A percentile compares a stretch with the other conserved stretches of the same genome.
Evolutionary conservation across 2,113 vertebrate species (phyloP).

Genomic region (Callithrix jacchus): DNA sequence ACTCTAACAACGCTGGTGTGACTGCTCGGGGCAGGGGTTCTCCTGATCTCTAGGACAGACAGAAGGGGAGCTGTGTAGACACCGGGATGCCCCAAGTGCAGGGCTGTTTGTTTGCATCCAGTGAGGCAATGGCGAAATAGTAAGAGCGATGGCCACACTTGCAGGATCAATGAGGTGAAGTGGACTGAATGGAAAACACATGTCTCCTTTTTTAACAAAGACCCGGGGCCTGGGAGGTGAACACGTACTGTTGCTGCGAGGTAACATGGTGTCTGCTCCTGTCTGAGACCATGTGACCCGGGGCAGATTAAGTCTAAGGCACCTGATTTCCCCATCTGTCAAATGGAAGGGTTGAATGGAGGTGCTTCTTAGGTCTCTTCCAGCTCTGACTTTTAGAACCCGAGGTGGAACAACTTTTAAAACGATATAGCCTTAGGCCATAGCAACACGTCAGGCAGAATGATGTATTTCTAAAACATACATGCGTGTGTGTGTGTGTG

Average conservation of each 20-base stretch:
- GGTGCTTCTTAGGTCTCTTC: not conserved
- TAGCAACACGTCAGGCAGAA: not conserved
- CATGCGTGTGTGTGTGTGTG: too few species aligned
- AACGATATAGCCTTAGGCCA: not conserved
- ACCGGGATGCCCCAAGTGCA: not conserved
- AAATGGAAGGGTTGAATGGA: constrained; percentile 11
- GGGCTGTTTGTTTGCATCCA: not conserved
- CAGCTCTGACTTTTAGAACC: not conserved
- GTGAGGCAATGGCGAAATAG: not conserved
- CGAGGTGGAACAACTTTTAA: not conserved
- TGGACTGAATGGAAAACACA: constrained; percentile 91
- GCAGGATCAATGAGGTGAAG: constrained; percentile 89
- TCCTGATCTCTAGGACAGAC: not conserved
- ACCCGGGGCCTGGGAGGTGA: constrained; percentile 79
- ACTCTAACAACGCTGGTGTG: not conserved
- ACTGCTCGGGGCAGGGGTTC: not conserved
- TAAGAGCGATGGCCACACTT: not conserved
- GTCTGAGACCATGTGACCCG: not conserved
- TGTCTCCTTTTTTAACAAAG: constrained; percentile 88
- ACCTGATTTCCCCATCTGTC: not conserved
- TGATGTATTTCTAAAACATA: constrained; percentile 3
- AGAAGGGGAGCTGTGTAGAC: not conserved
- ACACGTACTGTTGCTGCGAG: constrained; percentile 79
- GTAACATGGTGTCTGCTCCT: not conserved
- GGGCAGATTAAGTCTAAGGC: not conserved